Base-by-base conservation (phyloP, 1,140 invertebrate genomes). In the Eulimnadia texana region DNA sequence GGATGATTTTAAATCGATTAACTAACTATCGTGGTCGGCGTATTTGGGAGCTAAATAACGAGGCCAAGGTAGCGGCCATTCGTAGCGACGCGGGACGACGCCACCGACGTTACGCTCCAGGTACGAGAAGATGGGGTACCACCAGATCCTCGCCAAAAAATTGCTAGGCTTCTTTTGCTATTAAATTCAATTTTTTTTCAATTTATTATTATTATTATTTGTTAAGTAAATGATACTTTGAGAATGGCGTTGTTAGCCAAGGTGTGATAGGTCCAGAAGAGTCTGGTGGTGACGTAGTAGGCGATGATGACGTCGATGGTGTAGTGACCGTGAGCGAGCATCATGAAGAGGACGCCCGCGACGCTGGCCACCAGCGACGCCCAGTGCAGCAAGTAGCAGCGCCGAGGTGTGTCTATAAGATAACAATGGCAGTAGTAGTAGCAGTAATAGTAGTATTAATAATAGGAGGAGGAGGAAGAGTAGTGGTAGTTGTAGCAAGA, bases 231-330 rank as follows among this genome's bases (percentile, higher is more conserved):
- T 58, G 58, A 73, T 74, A 82, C 80, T 76, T 83, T 82, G 29
- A 83, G 70, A 66, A 73, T 69, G 29, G 72, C 70, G 71, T 87
- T 86, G 71, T 86, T 86, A 64, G 86, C 83, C 71, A 90, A 71
- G 56, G 88, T 88, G 72, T 94, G 91, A 75, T 93, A 93, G 42
- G 84, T 84, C 84, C 88, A 94, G 78, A 93, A 94, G 58, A 91
- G 77, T 60, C 88, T 78, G 51, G 90, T 93, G 2, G 90, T 91
- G 53, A 91, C 80, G 71, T 85, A 93, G 75, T 94, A 95, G 51
- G 88, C 90, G 68, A 94, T 82, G 64, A 94, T 77, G 54, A 94
- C 86, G 76, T 94, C 91, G 59, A 94, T 82, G 50, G 88, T 90
- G 73, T 94, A 95, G 75, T 95, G 91, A 11, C 87, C 90, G 70